These are phyloP conservation scores for Sinocyclocheilus anophthalmus DNA, from an alignment of 2,113 vertebrate genomes.

Conservation along the genomic window DNA sequence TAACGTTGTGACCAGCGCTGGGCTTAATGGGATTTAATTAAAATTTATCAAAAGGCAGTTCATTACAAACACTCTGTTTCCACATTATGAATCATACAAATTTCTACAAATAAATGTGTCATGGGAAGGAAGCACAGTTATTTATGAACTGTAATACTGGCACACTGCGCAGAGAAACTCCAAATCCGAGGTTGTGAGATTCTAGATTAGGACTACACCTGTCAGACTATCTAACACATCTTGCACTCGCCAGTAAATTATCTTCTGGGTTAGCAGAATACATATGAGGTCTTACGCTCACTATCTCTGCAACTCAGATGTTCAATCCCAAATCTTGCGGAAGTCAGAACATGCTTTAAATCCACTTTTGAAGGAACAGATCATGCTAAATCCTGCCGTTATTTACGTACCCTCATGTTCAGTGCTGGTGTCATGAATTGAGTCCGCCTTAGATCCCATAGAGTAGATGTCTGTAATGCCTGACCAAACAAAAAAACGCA, in stretches of 20 bases:
- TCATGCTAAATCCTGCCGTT: not conserved
- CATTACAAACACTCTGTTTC: constrained; percentile 48
- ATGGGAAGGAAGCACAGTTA: not conserved
- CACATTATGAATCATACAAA: constrained; percentile 45
- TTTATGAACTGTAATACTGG: not conserved
- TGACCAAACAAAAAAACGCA: not conserved
- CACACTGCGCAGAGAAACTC: not conserved
- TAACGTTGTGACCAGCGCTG: no score
- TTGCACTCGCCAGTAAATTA: not conserved
- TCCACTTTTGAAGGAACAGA: constrained; percentile 5
- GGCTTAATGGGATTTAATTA: constrained; percentile 49
- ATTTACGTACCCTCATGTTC: not conserved
- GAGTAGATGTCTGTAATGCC: not conserved
- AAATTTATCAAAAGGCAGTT: constrained; percentile 48
- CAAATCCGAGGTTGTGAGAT: not conserved
- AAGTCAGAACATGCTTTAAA: not conserved
- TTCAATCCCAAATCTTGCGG: not conserved
- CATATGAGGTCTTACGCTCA: not conserved
- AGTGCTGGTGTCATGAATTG: not conserved
- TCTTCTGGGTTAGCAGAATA: not conserved
- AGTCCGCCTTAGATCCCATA: not conserved
- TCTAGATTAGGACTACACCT: not conserved
- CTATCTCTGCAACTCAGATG: not conserved
- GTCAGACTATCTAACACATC: constrained; percentile 23
- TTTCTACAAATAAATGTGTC: constrained; percentile 49